These are phyloP conservation scores for Yoshiicerus persimilis DNA, from an alignment of 1,140 invertebrate genomes.

Conservation along the genomic window DNA sequence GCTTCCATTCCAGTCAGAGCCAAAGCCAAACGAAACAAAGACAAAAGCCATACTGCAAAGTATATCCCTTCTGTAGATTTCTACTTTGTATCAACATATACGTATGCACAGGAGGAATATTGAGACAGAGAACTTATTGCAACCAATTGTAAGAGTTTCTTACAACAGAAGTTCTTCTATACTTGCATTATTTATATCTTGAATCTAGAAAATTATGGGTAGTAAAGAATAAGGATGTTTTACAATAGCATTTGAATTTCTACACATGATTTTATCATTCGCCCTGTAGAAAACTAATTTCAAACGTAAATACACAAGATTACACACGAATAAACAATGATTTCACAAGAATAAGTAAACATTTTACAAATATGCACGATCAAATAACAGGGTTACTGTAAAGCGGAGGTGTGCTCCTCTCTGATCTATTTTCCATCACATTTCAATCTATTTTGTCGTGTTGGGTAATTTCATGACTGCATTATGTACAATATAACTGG, in stretches of 20 bases:
- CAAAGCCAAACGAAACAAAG: not conserved
- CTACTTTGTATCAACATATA: too few relatives aligned
- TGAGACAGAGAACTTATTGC: not conserved
- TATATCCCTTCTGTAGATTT: too few relatives aligned
- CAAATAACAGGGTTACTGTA: not conserved
- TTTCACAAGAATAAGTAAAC: not conserved
- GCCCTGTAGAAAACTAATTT: not conserved
- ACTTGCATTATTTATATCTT: not conserved
- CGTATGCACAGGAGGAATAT: not conserved
- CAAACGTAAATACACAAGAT: not conserved
- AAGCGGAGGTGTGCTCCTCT: not conserved
- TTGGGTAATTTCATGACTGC: not conserved
- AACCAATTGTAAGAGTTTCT: not conserved
- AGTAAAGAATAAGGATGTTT: too few relatives aligned
- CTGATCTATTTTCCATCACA: not conserved
- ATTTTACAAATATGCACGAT: not conserved
- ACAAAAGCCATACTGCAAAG: not conserved
- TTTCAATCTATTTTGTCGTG: not conserved
- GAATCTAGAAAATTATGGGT: not conserved
- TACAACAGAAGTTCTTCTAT: not conserved
- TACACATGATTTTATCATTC: not conserved
- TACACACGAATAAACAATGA: not conserved
- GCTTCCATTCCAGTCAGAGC: not conserved
- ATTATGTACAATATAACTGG: not conserved
- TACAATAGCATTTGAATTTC: not conserved